Percentiles rank a stretch among this genome's conserved stretches.
phyloP scores from a whole-genome alignment of 2,797 vertebrate species.

The Vultur gryphus region DNA sequence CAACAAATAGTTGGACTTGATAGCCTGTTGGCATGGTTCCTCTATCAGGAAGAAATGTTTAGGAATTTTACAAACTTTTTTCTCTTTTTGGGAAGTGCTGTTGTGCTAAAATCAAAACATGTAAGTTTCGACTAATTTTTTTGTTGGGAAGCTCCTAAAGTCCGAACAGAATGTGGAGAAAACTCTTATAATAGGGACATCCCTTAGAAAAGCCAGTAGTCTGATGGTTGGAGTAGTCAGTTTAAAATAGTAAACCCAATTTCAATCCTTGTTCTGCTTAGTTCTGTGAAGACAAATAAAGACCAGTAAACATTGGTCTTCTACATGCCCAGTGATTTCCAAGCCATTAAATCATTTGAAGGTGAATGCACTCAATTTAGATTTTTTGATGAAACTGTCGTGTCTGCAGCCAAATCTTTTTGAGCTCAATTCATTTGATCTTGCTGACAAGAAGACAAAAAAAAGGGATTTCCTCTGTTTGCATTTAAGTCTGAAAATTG shows the following conservation, averaged over 20 bases:
- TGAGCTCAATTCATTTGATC: background rate
- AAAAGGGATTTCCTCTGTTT: background rate
- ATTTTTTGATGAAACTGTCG: background rate
- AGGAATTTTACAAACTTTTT: background rate
- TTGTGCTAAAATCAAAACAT: background rate
- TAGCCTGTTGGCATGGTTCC: background rate
- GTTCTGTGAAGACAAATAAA: background rate
- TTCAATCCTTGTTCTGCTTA: background rate
- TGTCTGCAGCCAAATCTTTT: background rate
- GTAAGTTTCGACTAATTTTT: background rate
- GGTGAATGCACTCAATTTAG: background rate
- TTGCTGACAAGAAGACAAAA: background rate
- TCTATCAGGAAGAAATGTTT: background rate
- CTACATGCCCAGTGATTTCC: background rate
- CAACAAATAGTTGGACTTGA: background rate
- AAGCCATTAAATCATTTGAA: background rate
- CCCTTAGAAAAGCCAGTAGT: background rate
- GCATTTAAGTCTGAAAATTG: background rate
- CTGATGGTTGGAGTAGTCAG: background rate
- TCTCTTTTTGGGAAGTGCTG: background rate
- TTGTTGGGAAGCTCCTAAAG: background rate
- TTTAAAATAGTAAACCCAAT: background rate
- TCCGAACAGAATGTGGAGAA: background rate
- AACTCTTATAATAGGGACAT: background rate
- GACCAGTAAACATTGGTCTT: background rate